A percentile compares a stretch with the other conserved stretches of the same genome.
Evolutionary conservation across 2,113 vertebrate genomes (phyloP).

Genomic region (Shinisaurus crocodilurus): DNA sequence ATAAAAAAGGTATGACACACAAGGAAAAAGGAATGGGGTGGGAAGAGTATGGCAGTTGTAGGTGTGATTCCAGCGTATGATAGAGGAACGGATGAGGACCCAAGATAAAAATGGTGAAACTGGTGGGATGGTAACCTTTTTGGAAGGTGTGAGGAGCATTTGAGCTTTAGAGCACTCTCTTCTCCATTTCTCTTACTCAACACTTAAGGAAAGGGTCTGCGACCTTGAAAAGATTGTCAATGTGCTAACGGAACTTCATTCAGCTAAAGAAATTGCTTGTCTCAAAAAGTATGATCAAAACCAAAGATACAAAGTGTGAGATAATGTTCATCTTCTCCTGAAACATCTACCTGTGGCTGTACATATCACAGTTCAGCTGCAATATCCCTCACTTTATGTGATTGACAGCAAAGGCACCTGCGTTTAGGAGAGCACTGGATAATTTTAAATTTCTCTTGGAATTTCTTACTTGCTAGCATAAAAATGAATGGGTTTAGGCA

Average conservation of each 20-base stretch:
- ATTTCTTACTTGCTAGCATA: conserved; percentile 77
- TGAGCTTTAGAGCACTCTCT: neutral
- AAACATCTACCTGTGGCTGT: neutral
- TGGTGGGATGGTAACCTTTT: neutral
- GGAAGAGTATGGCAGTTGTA: neutral
- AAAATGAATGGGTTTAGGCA: conserved; percentile 85
- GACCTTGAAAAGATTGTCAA: neutral
- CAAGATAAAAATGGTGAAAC: too few relatives aligned
- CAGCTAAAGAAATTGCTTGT: neutral
- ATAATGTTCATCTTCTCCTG: neutral
- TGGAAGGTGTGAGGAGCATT: neutral
- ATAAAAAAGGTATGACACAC: too few relatives aligned
- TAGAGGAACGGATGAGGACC: neutral
- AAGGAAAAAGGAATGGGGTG: too few relatives aligned
- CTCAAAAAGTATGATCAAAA: neutral
- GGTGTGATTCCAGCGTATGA: neutral
- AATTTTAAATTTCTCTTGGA: conserved; percentile 65
- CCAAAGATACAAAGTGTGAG: neutral
- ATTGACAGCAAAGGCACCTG: conserved; percentile 41
- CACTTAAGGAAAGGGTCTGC: neutral
- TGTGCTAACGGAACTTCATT: neutral
- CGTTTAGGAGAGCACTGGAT: conserved; percentile 48
- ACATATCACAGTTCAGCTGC: conserved; percentile 32
- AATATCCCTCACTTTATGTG: conserved; percentile 28
- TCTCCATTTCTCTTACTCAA: neutral